Evolutionary conservation across 2,113 vertebrate genomes (phyloP).

Genomic region (Sprattus sprattus): DNA sequence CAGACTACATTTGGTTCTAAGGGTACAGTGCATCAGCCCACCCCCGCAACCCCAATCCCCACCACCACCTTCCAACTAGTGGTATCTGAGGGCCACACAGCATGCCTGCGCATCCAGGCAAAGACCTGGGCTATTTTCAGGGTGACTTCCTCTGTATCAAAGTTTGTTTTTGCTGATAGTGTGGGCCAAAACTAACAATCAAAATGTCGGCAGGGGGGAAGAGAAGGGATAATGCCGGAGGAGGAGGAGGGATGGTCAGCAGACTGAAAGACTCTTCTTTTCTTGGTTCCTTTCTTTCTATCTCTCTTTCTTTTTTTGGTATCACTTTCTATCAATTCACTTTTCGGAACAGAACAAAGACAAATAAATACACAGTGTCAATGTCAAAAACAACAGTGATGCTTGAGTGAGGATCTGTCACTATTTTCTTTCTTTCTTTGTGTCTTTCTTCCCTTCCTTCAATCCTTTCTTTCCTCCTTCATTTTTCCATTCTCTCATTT

Average conservation of each 20-base stretch:
- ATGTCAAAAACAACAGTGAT: background rate
- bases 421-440: background rate
- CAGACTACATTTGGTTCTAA: background rate
- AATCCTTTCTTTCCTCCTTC: background rate
- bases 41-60: slow-evolving; percentile 5
- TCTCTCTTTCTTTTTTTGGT: background rate
- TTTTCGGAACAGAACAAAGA: background rate
- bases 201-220: slow-evolving; percentile 47
- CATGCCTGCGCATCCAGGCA: slow-evolving; percentile 50
- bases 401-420: no score
- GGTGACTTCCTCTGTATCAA: slow-evolving; percentile 68
- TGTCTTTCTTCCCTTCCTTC: background rate
- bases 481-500: background rate
- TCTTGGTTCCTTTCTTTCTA: slow-evolving; percentile 35
- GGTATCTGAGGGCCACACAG: slow-evolving; percentile 67
- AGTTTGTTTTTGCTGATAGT: slow-evolving; percentile 69
- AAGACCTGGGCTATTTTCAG: slow-evolving; percentile 67
- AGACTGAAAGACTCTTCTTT: slow-evolving; percentile 64
- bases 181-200: slow-evolving; percentile 69
- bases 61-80: slow-evolving; percentile 48
- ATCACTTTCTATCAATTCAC: background rate
- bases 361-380: background rate
- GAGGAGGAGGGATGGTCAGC: slow-evolving; percentile 46
- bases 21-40: background rate
- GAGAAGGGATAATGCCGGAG: background rate